Base-by-base conservation (phyloP, 2,113 vertebrate genomes). In the Cygnus atratus region DNA sequence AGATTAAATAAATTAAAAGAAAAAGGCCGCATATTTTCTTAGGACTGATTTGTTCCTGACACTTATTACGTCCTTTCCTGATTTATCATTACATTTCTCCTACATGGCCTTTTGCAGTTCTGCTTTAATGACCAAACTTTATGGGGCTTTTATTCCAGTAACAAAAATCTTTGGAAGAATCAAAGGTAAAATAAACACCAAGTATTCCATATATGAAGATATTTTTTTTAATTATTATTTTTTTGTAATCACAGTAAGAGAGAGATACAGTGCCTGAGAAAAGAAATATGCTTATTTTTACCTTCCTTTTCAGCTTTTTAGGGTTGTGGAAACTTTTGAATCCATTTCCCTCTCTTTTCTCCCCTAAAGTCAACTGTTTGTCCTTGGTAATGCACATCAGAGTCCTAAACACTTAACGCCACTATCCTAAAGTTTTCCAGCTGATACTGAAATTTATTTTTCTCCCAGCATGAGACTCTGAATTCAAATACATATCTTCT, bases 131-230 rank as follows among this genome's bases (percentile, higher is more conserved):
- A 61, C 19, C 25, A 67, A 87, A 67, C 29, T 71, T 87, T 63
- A 81, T 26, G 77, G 43, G 39, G n/a, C 39, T 81, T 57, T 78
- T 55, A 63, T 74, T 76, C 16, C 48, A 44, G n/a, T 18, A 86
- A 78, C n/a, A 78, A 78, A 77, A 90, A 67, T 29, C 63, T 77
- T 57, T 68, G n/a, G 14, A 90, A 77, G 63, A 95, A 93, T 80
- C 52, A 86, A 77, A 65, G 55, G 37, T 39, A 87, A 90, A 83
- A 57, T 58, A 91, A 84, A 87, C 66, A 75, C 54, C 43, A 78
- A 81, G 35, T 59, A 50, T 0, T 86, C 37, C 19, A 67, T 31
- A 20, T 75, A 77, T 0, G 2, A 93, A 84, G 46, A 54, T 26
- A 10, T 50, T 24, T 62, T 37, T 15, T 52, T 13, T 35, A 37